Conservation (phyloP, 2,888 invertebrate species). For the Lutraria lutraria region DNA sequence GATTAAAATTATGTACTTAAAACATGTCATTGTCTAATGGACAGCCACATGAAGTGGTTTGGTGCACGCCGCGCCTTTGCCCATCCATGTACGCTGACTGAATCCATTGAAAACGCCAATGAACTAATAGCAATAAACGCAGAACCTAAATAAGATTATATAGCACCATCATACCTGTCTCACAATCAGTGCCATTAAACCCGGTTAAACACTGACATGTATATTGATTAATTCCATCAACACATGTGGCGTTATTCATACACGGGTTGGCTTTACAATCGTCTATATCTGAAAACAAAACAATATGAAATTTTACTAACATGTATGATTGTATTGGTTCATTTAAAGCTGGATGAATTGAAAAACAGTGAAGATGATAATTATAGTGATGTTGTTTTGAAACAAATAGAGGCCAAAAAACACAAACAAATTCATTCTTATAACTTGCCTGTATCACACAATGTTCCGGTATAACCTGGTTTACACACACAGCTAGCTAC, state of each 20-base stretch:
- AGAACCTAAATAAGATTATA: not conserved
- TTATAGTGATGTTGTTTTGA: too few relatives aligned
- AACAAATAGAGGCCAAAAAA: too few relatives aligned
- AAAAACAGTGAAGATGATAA: too few relatives aligned
- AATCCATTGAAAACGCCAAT: not conserved
- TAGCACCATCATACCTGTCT: not conserved
- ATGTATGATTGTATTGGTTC: too few relatives aligned
- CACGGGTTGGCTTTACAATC: not conserved
- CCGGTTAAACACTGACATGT: not conserved
- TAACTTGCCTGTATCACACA: constrained; percentile 34
- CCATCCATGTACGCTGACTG: not conserved
- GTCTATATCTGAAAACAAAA: not conserved
- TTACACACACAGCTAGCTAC: constrained; percentile 15
- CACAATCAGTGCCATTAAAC: constrained; percentile 4
- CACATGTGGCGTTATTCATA: constrained; percentile 2
- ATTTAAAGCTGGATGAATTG: too few relatives aligned
- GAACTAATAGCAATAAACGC: not conserved
- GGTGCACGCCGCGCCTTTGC: not conserved
- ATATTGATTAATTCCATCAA: not conserved
- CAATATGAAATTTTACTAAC: too few relatives aligned
- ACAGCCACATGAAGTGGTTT: not conserved
- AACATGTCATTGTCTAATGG: not conserved
- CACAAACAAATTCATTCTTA: too few relatives aligned
- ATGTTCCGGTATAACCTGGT: constrained; percentile 26
- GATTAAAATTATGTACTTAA: not conserved